Conservation (phyloP, 2,888 invertebrate genomes). For the Campoplex nolae region DNA sequence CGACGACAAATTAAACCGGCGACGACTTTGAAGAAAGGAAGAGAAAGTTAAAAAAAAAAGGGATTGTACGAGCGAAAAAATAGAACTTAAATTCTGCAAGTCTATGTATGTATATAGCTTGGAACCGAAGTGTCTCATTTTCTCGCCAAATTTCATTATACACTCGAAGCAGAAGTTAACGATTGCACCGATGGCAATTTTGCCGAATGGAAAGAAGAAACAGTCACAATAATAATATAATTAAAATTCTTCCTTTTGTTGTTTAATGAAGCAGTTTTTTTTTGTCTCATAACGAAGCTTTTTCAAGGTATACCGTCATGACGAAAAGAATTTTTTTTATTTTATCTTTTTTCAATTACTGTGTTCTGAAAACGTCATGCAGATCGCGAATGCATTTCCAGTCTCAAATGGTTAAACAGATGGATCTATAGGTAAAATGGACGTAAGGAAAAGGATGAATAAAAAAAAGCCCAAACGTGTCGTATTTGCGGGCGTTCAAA, state of each 20-base stretch:
- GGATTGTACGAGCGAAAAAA: slow-evolving; percentile 22
- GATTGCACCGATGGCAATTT: slow-evolving; percentile 29
- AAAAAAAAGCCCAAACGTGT: slow-evolving; percentile 24
- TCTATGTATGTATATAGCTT: background rate
- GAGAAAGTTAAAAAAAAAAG: slow-evolving; percentile 37
- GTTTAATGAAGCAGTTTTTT: background rate
- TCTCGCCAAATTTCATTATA: slow-evolving; percentile 50
- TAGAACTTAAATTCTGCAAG: background rate
- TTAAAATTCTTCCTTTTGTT: background rate
- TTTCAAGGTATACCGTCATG: background rate
- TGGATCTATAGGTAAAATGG: background rate
- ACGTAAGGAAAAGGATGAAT: background rate
- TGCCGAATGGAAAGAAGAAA: background rate
- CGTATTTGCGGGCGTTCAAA: slow-evolving; percentile 40
- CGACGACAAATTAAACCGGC: slow-evolving; percentile 64
- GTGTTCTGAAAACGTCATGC: background rate
- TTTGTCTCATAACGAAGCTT: background rate
- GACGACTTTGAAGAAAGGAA: slow-evolving; percentile 55
- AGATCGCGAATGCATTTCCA: background rate
- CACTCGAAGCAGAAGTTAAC: slow-evolving; percentile 41
- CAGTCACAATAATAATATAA: background rate
- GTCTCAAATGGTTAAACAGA: background rate
- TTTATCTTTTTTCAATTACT: background rate
- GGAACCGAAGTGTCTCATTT: slow-evolving; percentile 27
- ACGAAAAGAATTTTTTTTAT: background rate